These are phyloP conservation scores for Calvadosia cruxmelitensis DNA, from an alignment of 30 jellyfish, hydroid and myxozoan species.

Conservation along the genomic window DNA sequence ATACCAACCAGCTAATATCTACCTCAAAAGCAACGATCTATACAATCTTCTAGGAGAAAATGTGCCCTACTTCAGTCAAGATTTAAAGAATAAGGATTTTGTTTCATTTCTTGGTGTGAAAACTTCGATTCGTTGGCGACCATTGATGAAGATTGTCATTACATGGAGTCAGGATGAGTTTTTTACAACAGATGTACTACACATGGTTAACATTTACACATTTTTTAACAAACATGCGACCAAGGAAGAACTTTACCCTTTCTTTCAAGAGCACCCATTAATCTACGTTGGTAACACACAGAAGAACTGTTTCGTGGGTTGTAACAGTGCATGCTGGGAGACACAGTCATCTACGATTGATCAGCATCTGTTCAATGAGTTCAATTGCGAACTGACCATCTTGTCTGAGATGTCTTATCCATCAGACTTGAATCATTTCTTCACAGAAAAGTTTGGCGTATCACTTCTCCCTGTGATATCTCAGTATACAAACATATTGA, in stretches of 20 bases:
- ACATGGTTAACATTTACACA: slow-evolving; percentile 35
- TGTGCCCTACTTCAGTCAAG: not conserved
- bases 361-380: not conserved
- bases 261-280: not conserved
- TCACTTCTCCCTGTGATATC: not conserved
- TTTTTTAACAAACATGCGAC: slow-evolving; percentile 5
- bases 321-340: not conserved
- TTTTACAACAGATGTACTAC: slow-evolving; percentile 48
- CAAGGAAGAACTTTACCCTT: not conserved
- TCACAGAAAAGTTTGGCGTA: not conserved
- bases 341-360: not conserved
- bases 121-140: not conserved
- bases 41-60: not conserved
- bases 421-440: not conserved
- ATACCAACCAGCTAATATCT: not conserved
- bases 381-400: not conserved
- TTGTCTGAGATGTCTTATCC: not conserved
- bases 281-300: not conserved
- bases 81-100: not conserved
- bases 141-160: slow-evolving; percentile 17
- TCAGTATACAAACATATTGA: not conserved
- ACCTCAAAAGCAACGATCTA: not conserved
- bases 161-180: slow-evolving; percentile 32
- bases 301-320: not conserved
- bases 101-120: not conserved